phyloP scores from a whole-genome alignment of 2,797 vertebrate genomes.

The Scyliorhinus canicula region DNA sequence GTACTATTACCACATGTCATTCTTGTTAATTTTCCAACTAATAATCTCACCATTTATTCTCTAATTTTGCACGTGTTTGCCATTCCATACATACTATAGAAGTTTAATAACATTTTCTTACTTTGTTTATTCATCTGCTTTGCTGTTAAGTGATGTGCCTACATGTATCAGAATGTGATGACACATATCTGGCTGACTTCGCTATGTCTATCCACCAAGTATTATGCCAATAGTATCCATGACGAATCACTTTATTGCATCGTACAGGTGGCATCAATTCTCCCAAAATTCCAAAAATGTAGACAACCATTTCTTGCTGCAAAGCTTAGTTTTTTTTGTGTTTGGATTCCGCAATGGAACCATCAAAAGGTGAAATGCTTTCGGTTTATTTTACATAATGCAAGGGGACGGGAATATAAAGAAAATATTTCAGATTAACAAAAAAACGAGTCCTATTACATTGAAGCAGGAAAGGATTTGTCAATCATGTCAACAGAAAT shows the following conservation, averaged over 20 bases:
- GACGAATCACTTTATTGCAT: constrained; percentile 17
- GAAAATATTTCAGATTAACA: constrained; percentile 2
- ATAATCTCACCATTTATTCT: not conserved
- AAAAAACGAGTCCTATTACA: not conserved
- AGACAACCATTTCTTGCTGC: not conserved
- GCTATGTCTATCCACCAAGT: not conserved
- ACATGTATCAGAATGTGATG: not conserved
- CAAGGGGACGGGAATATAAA: not conserved
- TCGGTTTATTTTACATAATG: constrained; percentile 18
- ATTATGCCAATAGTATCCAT: constrained; percentile 9
- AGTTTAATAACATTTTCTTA: not conserved
- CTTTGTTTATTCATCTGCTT: not conserved
- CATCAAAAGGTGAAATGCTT: not conserved
- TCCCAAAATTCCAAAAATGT: constrained; percentile 29
- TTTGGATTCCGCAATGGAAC: not conserved
- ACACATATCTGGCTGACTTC: not conserved
- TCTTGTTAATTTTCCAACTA: not conserved
- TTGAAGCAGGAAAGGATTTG: constrained; percentile 28
- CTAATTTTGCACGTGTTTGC: not conserved
- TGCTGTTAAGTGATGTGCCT: not conserved
- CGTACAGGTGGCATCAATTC: constrained; percentile 30
- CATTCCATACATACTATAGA: not conserved
- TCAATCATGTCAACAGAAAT: constrained; percentile 28
- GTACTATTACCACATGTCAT: not conserved
- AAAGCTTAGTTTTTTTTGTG: not conserved